Percentiles rank a stretch among this genome's conserved stretches.
These are phyloP conservation scores for Gisinianus flammeolus DNA, from an alignment of 2,888 invertebrate species.

Conservation along the genomic window DNA sequence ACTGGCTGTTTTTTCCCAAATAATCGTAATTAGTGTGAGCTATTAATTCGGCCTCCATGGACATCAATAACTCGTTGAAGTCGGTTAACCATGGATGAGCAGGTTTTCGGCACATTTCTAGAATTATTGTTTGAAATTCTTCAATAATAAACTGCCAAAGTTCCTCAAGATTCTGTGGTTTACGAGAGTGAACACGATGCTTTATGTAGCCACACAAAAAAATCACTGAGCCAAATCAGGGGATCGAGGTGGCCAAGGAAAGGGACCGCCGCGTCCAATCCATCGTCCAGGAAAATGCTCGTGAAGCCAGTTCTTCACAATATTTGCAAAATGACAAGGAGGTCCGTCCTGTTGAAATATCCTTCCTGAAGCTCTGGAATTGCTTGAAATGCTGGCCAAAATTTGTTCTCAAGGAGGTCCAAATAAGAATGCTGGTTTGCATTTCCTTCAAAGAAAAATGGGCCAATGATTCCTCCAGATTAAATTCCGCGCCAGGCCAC, in stretches of 20 bases:
- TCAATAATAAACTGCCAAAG: not conserved
- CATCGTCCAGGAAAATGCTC: not conserved
- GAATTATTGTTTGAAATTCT: not conserved
- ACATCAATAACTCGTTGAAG: not conserved
- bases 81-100: not conserved
- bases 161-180: not conserved
- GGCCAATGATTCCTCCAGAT: slow-evolving; percentile 2
- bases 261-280: not conserved
- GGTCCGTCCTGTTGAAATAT: not conserved
- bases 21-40: not conserved
- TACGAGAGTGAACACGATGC: not conserved
- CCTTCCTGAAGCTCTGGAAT: not conserved
- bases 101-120: not conserved
- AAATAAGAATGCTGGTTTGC: not conserved
- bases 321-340: not conserved
- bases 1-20: not conserved
- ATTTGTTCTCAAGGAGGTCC: not conserved
- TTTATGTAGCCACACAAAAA: not conserved
- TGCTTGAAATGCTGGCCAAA: not conserved
- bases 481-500: not conserved
- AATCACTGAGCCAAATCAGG: not conserved
- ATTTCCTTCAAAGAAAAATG: not conserved
- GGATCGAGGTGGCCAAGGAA: not conserved
- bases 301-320: not conserved
- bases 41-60: not conserved